These are phyloP conservation scores for Amblyornis subalaris DNA, from an alignment of 2,113 vertebrate species.

Conservation along the genomic window DNA sequence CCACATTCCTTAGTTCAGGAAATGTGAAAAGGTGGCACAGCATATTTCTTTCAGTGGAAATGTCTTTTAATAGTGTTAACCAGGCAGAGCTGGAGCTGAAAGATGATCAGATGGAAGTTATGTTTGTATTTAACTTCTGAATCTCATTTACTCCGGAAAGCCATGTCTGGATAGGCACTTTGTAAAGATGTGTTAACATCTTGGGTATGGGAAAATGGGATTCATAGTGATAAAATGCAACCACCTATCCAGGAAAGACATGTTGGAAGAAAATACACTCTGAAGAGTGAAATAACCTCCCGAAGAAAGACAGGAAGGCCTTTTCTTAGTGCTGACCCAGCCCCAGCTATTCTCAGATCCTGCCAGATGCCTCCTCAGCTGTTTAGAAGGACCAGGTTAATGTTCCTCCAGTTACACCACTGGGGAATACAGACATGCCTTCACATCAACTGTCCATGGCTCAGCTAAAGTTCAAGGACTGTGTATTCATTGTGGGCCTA, in stretches of 20 bases:
- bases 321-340: slow-evolving; percentile 2
- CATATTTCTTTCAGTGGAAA: background rate
- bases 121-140: background rate
- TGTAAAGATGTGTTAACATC: background rate
- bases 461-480: background rate
- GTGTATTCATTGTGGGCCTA: background rate
- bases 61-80: background rate
- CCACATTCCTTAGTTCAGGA: background rate
- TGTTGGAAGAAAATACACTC: background rate
- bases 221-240: background rate
- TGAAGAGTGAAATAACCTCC: background rate
- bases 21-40: background rate
- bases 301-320: background rate
- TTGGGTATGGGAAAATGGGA: background rate
- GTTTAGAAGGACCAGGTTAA: background rate
- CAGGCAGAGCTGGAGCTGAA: background rate
- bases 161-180: background rate
- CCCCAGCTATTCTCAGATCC: background rate
- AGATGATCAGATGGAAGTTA: background rate
- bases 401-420: background rate
- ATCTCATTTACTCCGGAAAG: background rate
- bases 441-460: background rate
- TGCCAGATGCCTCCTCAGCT: background rate
- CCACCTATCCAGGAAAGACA: background rate
- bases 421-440: background rate